Conservation (phyloP, 2,113 vertebrate species). For the Neotoma lepida region DNA sequence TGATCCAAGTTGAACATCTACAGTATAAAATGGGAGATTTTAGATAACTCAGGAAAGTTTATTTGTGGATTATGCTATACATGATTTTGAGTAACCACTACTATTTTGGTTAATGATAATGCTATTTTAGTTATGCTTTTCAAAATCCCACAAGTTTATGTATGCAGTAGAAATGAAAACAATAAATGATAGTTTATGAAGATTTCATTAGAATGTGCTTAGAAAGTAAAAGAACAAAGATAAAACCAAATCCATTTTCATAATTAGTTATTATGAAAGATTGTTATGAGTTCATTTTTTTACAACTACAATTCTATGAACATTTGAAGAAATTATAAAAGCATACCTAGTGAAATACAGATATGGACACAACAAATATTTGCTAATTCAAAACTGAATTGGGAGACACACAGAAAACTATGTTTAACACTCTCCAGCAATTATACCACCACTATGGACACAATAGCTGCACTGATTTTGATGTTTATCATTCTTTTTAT, state of each 20-base stretch:
- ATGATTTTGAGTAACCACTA: not conserved
- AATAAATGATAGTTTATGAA: too few relatives aligned
- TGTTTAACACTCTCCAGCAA: not conserved
- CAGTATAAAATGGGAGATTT: not conserved
- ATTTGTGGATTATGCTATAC: not conserved
- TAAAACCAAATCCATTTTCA: not conserved
- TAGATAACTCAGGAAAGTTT: not conserved
- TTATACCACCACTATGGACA: not conserved
- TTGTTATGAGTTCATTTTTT: not conserved
- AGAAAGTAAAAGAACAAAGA: not conserved
- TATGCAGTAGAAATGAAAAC: too few relatives aligned
- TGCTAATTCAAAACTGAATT: not conserved
- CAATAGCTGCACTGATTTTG: not conserved
- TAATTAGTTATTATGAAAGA: not conserved
- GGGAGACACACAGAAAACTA: not conserved
- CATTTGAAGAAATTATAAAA: not conserved
- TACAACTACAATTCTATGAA: not conserved
- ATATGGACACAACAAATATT: not conserved
- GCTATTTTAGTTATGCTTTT: not conserved
- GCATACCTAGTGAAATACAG: not conserved
- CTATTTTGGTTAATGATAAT: slow-evolving; percentile 23
- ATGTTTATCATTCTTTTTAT: not conserved
- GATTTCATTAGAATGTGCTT: not conserved
- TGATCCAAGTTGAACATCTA: not conserved
- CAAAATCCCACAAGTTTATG: too few relatives aligned